Conservation (phyloP, 2,113 vertebrate genomes). For the Toxostoma redivivum region DNA sequence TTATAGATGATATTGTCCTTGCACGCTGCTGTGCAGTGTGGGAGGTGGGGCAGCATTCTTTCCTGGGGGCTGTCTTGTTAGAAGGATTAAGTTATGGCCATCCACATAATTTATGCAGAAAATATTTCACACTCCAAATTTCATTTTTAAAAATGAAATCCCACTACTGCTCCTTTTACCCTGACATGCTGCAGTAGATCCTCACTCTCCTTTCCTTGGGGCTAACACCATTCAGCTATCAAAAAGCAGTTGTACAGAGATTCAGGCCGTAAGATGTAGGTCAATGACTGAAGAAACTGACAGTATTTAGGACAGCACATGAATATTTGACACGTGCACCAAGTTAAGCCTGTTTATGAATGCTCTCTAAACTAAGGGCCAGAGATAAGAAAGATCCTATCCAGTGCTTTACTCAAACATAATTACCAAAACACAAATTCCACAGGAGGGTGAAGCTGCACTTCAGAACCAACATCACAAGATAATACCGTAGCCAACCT, state of each 20-base stretch:
- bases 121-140: background rate
- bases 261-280: background rate
- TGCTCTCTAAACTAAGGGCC: background rate
- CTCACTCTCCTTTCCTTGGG: background rate
- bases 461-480: background rate
- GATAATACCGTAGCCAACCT: background rate
- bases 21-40: fast-evolving
- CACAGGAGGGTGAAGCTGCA: fast-evolving
- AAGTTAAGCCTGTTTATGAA: background rate
- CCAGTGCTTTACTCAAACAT: background rate
- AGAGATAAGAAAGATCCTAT: background rate
- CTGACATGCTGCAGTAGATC: background rate
- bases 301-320: background rate
- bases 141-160: background rate
- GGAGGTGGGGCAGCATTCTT: background rate
- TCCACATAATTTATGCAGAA: background rate
- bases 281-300: background rate
- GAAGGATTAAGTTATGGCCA: background rate
- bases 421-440: background rate
- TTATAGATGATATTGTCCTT: background rate
- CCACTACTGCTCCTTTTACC: background rate
- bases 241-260: background rate
- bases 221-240: background rate
- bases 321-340: background rate
- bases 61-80: background rate